Evolutionary conservation across 2,797 vertebrate genomes (phyloP), one percentile per base, ranked within the genome.

Genomic region (Apogon hyalosoma): DNA sequence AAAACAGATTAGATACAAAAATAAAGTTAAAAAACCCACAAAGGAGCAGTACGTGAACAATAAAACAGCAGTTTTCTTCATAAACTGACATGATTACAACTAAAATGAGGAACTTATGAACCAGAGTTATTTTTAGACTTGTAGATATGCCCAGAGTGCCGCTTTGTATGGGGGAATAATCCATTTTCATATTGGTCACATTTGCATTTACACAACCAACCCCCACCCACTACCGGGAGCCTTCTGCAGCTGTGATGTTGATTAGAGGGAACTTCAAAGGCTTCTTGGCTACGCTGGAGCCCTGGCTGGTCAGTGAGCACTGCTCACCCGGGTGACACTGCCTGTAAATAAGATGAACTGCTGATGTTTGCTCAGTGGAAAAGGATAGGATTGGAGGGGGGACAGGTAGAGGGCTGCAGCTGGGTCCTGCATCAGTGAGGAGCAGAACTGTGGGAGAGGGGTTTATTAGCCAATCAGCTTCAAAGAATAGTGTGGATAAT

Each of bases 191-290:
- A 75, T 64, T 82, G 79, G 80, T 55, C 60, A 76, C 79, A 85
- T 87, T 86, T 90, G 70, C 82, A 86, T 89, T 84, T 49, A 72
- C 56, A 84, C 62, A 57, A 77, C 76, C 78, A 75, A 70, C 70
- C 62, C 59, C 41, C 54, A 62, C 11, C 49, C 19, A 53, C n/a
- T 38, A 43, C 12, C 18, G 36, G 10, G 38, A 33, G 11, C 47
- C 6, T 63, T 36, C 49, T 75, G 80, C 73, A 78, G 85, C 80
- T 72, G 65, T 15, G 9, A 21, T 31, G 75, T 75, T 79, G 82
- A 90, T 87, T 78, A 81, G 52, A 70, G 66, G 11, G 11, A 86
- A 88, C 89, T 86, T 90, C 87, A 87, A 91, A 91, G 83, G 81
- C 72, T 82, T 59, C 49, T 24, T 0, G n/a, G 69, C 75, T 58